A percentile compares a stretch with the other conserved stretches of the same genome.
Conservation (phyloP, 2,888 invertebrate species). For the Scrobipalpa atriplicella region DNA sequence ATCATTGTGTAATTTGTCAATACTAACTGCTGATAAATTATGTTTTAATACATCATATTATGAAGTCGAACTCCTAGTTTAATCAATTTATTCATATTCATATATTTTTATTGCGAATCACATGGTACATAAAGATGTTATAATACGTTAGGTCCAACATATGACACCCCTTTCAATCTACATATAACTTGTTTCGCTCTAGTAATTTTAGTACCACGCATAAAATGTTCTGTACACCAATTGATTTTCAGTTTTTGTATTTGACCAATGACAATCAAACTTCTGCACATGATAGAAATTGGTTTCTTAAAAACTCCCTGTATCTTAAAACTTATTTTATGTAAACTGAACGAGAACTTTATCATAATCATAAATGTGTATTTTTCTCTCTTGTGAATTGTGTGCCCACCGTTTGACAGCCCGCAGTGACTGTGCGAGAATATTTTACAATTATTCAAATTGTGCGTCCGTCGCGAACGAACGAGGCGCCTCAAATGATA, state of each 20-base stretch:
- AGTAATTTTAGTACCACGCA: no score
- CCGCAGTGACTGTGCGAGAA: constrained; percentile 32
- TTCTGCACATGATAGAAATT: no score
- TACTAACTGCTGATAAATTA: constrained; percentile 28
- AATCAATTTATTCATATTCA: not conserved
- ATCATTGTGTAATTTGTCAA: constrained; percentile 32
- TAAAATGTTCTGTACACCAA: no score
- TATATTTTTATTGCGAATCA: not conserved
- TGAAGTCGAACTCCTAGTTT: not conserved
- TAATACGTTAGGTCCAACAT: no score
- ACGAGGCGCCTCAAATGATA: constrained; percentile 23
- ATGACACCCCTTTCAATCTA: no score
- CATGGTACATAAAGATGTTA: no score
- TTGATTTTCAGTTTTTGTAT: no score
- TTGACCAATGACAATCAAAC: no score
- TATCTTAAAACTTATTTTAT: no score
- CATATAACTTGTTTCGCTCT: no score
- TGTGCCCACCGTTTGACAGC: constrained; percentile 41
- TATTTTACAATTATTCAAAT: constrained; percentile 39
- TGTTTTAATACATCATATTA: constrained; percentile 23
- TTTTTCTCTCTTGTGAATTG: not conserved
- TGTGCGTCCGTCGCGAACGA: constrained; percentile 19
- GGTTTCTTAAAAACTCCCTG: no score
- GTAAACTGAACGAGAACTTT: not conserved
- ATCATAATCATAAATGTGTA: not conserved